Conservation (phyloP, 2,113 vertebrate species). For the Gracilinanus agilis region DNA sequence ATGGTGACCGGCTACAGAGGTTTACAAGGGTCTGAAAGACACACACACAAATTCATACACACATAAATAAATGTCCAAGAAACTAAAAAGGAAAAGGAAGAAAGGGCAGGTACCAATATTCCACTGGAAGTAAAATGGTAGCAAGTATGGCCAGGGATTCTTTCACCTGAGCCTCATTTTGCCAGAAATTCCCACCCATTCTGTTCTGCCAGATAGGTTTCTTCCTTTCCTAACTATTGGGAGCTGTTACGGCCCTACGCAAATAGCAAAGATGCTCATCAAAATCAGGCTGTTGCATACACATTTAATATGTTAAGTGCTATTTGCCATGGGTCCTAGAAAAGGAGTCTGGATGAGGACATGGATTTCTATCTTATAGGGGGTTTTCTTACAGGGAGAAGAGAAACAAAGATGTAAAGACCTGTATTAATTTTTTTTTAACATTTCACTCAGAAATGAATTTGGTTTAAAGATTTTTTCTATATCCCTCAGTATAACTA, state of each 20-base stretch:
- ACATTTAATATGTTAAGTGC: neutral
- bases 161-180: neutral
- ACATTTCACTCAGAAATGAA: neutral
- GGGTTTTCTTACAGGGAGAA: neutral
- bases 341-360: neutral
- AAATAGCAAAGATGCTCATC: neutral
- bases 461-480: neutral
- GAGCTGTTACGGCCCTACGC: neutral
- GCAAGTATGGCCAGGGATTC: neutral
- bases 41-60: neutral
- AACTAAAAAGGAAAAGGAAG: conserved; percentile 7
- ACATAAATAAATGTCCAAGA: neutral
- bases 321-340: no score
- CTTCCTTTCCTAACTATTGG: neutral
- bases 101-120: conserved; percentile 1
- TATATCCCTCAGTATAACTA: neutral
- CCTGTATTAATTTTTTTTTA: neutral
- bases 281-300: neutral
- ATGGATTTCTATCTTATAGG: neutral
- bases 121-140: neutral
- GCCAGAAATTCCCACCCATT: neutral
- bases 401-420: neutral
- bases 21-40: conserved; percentile 87
- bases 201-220: neutral
- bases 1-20: conserved; percentile 90